Evolutionary conservation across 2,797 vertebrate species (phyloP).

Genomic region (Clarias fuscus): DNA sequence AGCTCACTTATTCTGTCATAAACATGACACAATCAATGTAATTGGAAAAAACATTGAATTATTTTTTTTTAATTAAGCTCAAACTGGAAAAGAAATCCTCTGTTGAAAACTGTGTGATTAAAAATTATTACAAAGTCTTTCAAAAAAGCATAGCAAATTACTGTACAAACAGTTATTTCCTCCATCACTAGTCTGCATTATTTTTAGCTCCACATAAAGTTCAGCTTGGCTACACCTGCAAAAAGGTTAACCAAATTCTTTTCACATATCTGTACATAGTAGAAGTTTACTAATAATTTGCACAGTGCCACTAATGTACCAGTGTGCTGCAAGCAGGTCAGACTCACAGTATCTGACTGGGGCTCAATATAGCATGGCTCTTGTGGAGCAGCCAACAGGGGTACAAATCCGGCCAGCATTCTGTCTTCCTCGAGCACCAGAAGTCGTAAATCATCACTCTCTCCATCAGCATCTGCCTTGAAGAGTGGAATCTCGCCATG

Average conservation of each 20-base stretch:
- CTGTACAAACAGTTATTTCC: background rate
- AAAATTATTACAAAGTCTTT: too few relatives aligned
- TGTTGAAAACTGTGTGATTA: too few relatives aligned
- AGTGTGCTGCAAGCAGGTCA: background rate
- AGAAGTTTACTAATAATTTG: background rate
- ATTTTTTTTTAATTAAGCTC: too few relatives aligned
- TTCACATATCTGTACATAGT: background rate
- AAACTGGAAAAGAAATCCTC: too few relatives aligned
- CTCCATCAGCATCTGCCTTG: constrained; percentile 79
- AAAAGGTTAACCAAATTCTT: background rate
- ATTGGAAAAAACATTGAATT: too few relatives aligned
- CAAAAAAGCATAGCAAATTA: background rate
- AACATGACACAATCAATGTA: background rate
- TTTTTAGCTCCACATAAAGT: background rate
- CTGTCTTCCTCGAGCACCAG: constrained; percentile 78
- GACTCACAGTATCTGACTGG: constrained; percentile 86
- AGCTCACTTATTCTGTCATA: background rate
- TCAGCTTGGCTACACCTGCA: background rate
- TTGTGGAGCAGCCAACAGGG: constrained; percentile 83
- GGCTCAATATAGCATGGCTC: constrained; percentile 96
- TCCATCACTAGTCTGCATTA: background rate
- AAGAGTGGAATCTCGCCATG: constrained; percentile 93
- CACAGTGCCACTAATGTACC: background rate
- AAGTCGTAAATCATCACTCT: constrained; percentile 81
- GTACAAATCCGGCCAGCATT: constrained; percentile 78